A percentile compares a stretch with the other conserved stretches of the same genome.
These are phyloP conservation scores for Drosophila glabriapex DNA, from an alignment of 2,888 invertebrate genomes.

Conservation along the genomic window DNA sequence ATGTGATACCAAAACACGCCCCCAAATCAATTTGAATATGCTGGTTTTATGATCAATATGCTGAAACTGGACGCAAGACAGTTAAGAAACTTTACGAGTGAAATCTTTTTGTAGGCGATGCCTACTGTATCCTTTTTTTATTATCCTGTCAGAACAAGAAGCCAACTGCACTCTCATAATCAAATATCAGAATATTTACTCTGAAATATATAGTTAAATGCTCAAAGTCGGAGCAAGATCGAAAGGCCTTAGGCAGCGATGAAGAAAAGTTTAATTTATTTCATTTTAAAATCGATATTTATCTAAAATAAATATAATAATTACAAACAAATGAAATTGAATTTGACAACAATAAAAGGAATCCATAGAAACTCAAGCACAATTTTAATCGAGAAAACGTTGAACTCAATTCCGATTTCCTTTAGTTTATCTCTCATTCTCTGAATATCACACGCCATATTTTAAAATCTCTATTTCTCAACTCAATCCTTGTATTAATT, in stretches of 20 bases:
- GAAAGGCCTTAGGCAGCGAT: background rate
- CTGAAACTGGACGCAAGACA: slow-evolving; percentile 13
- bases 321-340: background rate
- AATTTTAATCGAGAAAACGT: background rate
- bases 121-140: slow-evolving; percentile 1
- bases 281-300: background rate
- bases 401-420: background rate
- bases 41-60: slow-evolving; percentile 43
- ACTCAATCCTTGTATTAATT: background rate
- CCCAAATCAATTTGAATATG: slow-evolving; percentile 65
- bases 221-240: background rate
- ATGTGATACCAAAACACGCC: slow-evolving; percentile 38
- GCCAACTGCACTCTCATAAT: background rate
- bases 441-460: background rate
- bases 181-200: background rate
- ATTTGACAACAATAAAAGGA: background rate
- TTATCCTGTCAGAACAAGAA: background rate
- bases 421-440: background rate
- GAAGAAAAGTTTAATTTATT: background rate
- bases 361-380: background rate
- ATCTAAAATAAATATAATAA: background rate
- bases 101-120: background rate
- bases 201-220: background rate
- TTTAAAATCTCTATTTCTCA: background rate
- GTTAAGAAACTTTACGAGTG: slow-evolving; percentile 19